Conservation (phyloP, 2,113 vertebrate genomes). For the Solea solea region DNA sequence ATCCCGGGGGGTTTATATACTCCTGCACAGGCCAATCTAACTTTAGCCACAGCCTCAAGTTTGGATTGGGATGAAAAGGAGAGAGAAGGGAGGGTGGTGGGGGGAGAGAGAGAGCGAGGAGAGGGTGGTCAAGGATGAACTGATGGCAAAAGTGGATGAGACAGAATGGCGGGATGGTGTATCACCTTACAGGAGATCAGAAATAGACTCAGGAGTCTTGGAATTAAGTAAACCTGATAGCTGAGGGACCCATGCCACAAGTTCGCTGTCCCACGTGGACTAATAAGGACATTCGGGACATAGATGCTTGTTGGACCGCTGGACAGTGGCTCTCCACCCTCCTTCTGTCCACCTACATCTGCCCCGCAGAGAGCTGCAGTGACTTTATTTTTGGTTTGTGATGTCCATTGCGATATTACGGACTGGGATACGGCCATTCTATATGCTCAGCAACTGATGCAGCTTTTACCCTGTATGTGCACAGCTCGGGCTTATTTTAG, state of each 20-base stretch:
- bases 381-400: constrained; percentile 76
- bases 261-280: constrained; percentile 78
- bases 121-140: constrained; percentile 52
- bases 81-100: constrained; percentile 50
- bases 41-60: constrained; percentile 83
- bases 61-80: constrained; percentile 75
- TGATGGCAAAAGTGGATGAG: constrained; percentile 67
- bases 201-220: constrained; percentile 84
- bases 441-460: constrained; percentile 50
- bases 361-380: constrained; percentile 21
- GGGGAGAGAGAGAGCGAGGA: constrained; percentile 39
- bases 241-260: constrained; percentile 61
- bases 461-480: constrained; percentile 58
- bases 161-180: constrained; percentile 63
- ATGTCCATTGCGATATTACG: constrained; percentile 56
- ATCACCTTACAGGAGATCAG: constrained; percentile 81
- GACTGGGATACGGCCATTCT: constrained; percentile 40
- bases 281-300: constrained; percentile 83
- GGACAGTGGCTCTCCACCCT: constrained; percentile 60
- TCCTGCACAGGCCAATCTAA: constrained; percentile 66
- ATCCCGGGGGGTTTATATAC: constrained; percentile 80
- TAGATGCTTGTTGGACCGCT: constrained; percentile 61
- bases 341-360: constrained; percentile 46
- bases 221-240: constrained; percentile 83
- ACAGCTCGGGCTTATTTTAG: constrained; percentile 31